These are phyloP conservation scores for Cacoxenus indagator DNA, from an alignment of 2,888 invertebrate genomes.

Conservation along the genomic window DNA sequence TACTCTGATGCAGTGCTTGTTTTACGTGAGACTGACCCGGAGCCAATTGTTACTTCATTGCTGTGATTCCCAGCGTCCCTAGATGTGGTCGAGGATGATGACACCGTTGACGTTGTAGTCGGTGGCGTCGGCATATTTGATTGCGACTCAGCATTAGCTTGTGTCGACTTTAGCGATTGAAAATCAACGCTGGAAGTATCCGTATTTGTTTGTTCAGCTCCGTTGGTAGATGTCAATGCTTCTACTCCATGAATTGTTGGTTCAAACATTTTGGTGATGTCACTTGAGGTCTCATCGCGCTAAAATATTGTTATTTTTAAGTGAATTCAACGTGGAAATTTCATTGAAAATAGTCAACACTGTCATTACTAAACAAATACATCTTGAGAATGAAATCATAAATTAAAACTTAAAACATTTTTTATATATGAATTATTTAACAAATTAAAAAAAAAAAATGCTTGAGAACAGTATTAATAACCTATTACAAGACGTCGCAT, in stretches of 20 bases:
- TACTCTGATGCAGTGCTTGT: slow-evolving; percentile 74
- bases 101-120: slow-evolving; percentile 54
- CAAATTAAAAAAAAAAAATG: too few species aligned
- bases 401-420: background rate
- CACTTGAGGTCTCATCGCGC: slow-evolving; percentile 71
- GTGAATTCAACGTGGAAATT: slow-evolving; percentile 36
- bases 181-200: slow-evolving; percentile 36
- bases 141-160: slow-evolving; percentile 36
- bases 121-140: slow-evolving; percentile 47
- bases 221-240: slow-evolving; percentile 38
- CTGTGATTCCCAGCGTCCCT: slow-evolving; percentile 55
- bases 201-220: slow-evolving; percentile 17
- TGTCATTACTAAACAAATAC: background rate
- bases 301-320: slow-evolving; percentile 54
- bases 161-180: slow-evolving; percentile 32
- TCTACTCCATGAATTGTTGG: slow-evolving; percentile 61
- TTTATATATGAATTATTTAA: too few species aligned
- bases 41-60: slow-evolving; percentile 58
- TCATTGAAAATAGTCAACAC: background rate
- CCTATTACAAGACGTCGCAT: too few species aligned
- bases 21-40: slow-evolving; percentile 72
- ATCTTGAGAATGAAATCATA: slow-evolving; percentile 26
- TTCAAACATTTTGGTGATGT: slow-evolving; percentile 70
- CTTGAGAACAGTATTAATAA: too few species aligned
- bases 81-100: slow-evolving; percentile 61